A percentile compares a stretch with the other conserved stretches of the same genome.
These are phyloP conservation scores for Myrmophylax atrothorax DNA, from an alignment of 2,113 vertebrate genomes.

Conservation along the genomic window DNA sequence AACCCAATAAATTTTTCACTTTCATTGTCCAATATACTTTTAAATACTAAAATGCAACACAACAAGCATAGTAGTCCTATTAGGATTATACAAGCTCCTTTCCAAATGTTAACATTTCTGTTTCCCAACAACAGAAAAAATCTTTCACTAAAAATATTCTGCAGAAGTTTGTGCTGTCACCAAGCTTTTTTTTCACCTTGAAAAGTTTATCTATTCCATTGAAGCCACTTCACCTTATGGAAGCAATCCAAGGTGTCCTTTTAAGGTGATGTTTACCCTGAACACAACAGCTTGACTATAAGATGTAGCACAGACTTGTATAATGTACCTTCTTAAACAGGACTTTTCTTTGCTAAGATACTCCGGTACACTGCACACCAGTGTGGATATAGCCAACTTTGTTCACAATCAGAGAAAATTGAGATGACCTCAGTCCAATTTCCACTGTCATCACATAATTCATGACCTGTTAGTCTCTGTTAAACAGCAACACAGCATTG, in stretches of 20 bases:
- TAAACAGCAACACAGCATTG: not conserved
- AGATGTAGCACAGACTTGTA: not conserved
- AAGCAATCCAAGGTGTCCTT: not conserved
- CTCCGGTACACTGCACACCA: not conserved
- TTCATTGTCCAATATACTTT: not conserved
- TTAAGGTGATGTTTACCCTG: conserved; percentile 35
- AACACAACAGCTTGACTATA: not conserved
- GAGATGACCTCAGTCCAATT: not conserved
- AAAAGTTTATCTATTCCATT: not conserved
- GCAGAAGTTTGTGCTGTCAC: not conserved
- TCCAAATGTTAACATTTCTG: not conserved
- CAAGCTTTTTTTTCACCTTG: not conserved
- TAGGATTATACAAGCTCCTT: not conserved
- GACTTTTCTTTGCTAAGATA: not conserved
- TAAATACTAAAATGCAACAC: not conserved
- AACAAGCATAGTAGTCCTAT: not conserved
- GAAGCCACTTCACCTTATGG: not conserved
- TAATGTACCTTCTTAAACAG: not conserved
- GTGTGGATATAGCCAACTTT: not conserved
- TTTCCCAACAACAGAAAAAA: not conserved
- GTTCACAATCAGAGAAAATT: not conserved
- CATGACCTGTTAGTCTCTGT: not conserved
- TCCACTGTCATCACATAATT: not conserved
- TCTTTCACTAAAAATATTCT: not conserved
- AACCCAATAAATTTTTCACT: not conserved